These are phyloP conservation scores for Caenorhabditis virilis DNA, from an alignment of 2,888 invertebrate species.

Conservation along the genomic window DNA sequence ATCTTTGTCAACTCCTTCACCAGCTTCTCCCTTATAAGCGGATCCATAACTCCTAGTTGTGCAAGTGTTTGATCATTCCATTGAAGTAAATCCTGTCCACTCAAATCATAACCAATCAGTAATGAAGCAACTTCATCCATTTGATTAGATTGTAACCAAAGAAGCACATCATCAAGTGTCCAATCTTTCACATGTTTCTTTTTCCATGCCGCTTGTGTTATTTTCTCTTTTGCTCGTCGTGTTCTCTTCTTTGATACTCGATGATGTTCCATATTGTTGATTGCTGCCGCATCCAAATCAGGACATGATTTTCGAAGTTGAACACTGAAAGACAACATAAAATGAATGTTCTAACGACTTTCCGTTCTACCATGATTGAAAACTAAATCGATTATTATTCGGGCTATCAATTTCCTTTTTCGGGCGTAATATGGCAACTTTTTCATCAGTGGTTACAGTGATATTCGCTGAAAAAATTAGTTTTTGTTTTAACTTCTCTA, in stretches of 20 bases:
- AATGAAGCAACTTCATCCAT: constrained; percentile 55
- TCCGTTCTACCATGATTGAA: constrained; percentile 25
- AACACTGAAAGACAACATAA: constrained; percentile 16
- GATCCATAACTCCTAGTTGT: constrained; percentile 27
- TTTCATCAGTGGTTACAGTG: constrained; percentile 20
- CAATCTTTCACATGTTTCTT: constrained; percentile 42
- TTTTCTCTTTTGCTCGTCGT: constrained; percentile 45
- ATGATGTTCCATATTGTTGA: constrained; percentile 31
- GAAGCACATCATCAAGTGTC: constrained; percentile 53
- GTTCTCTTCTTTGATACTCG: constrained; percentile 34
- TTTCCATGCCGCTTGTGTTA: constrained; percentile 40
- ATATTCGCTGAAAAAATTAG: constrained; percentile 44
- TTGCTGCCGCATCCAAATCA: constrained; percentile 34
- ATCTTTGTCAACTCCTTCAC: constrained; percentile 33
- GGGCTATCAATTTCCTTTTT: constrained; percentile 18
- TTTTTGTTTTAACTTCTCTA: too few species aligned
- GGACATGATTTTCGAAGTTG: constrained; percentile 52
- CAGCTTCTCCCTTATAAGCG: constrained; percentile 25
- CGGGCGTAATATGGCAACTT: constrained; percentile 14
- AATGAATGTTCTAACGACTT: not conserved
- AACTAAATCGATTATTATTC: constrained; percentile 28
- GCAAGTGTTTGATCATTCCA: constrained; percentile 49
- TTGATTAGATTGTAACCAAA: constrained; percentile 53
- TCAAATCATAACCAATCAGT: constrained; percentile 54
- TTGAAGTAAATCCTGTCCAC: constrained; percentile 47